Conservation (phyloP, 2,113 vertebrate genomes). For the Conger conger region DNA sequence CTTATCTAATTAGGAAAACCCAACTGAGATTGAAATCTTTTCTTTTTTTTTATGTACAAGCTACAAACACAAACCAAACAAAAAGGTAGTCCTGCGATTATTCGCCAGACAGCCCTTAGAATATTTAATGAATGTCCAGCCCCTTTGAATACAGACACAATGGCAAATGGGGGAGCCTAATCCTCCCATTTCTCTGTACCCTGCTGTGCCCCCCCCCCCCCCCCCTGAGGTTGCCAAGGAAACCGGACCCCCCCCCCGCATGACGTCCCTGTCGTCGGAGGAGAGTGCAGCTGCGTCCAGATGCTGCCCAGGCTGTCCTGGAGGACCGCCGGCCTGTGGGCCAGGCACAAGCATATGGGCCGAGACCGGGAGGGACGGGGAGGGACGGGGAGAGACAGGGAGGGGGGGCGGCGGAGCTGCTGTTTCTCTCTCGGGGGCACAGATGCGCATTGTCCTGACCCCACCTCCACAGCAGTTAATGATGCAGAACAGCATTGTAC, state of each 20-base stretch:
- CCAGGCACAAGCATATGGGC: constrained; percentile 72
- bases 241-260: constrained; percentile 47
- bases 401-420: constrained; percentile 56
- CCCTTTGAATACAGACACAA: background rate
- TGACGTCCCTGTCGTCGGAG: constrained; percentile 44
- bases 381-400: constrained; percentile 62
- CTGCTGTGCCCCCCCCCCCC: constrained; percentile 18
- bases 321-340: constrained; percentile 59
- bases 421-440: constrained; percentile 35
- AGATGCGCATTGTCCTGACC: constrained; percentile 54
- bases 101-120: background rate
- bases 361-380: constrained; percentile 59
- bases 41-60: background rate
- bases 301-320: constrained; percentile 71
- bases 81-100: background rate
- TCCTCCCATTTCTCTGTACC: background rate
- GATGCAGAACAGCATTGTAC: constrained; percentile 76
- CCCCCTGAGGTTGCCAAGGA: constrained; percentile 61
- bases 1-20: too few relatives aligned
- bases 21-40: too few relatives aligned
- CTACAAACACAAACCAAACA: background rate
- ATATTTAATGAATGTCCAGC: background rate
- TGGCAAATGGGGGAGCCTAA: background rate
- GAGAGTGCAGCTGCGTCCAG: constrained; percentile 68
- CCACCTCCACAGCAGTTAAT: constrained; percentile 73